Base-by-base conservation (phyloP, 2,888 invertebrate species). In the Acrobasis suavella region DNA sequence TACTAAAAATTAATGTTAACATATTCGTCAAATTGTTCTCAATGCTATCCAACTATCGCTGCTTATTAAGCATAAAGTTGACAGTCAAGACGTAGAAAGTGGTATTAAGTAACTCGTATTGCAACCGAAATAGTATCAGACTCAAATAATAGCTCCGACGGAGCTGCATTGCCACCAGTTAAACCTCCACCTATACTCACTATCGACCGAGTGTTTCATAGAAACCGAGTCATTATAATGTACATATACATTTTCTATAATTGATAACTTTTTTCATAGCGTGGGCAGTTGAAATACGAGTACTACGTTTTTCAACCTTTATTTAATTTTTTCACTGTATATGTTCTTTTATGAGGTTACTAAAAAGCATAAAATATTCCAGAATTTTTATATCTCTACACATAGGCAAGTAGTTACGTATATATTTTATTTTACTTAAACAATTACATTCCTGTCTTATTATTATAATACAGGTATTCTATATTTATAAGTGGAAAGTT, bases 181-280 rank as follows among this genome's bases (percentile, higher is more conserved):
- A 42, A 22, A 54, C n/a, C 54, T 14, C 38, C 12, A 37, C 14
- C 32, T 38, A 54, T 9, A 38, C 37, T 9, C 6, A 52, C 51
- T 67, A 69, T 69, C 67, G 69, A 69, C 62, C 68, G 58, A 12
- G 16, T 15, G 58, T 22, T 69, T 69, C 69, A 60, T 58, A 62
- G 67, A 69, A 69, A 62, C 64, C 1, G 56, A 69, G 62, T 67
- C 66, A 69, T 67, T 66, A 66, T 69, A 64, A 66, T 62, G 52
- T 58, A 62, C 55, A 60, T 56, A 60, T 56, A 60, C 55, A 52
- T 62, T 52, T 52, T 42, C 16, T 3, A 52, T 60, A 42, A 42
- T n/a, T 52, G 17, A 59, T 15, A 16, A 37, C 15, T 32, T 9
- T 58, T 37, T 37, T 49, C 22, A 37, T 59, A 46, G 16, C 49